These are phyloP conservation scores for Psittacula cyanocephala DNA, from an alignment of 2,113 vertebrate genomes.

Conservation along the genomic window DNA sequence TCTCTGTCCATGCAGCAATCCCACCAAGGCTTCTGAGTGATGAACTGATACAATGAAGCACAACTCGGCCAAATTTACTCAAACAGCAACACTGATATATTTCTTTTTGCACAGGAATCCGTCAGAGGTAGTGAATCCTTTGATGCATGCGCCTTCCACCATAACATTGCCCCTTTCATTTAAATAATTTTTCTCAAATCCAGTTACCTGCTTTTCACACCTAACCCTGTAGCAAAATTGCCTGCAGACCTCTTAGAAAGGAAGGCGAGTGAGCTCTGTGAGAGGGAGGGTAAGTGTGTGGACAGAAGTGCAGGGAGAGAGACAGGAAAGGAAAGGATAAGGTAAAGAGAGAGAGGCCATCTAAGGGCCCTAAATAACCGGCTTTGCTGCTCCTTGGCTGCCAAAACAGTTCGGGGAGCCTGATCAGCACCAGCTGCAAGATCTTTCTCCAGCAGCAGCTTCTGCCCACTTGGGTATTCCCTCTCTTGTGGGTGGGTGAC, in stretches of 20 bases:
- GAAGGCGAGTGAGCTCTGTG: not conserved
- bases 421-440: not conserved
- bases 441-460: not conserved
- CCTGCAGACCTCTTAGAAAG: not conserved
- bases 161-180: not conserved
- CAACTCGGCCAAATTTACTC: not conserved
- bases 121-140: not conserved
- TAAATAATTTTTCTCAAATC: not conserved
- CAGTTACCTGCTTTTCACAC: not conserved
- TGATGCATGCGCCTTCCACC: not conserved
- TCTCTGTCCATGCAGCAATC: not conserved
- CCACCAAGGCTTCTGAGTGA: not conserved
- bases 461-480: not conserved
- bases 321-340: not conserved
- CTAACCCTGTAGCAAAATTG: not conserved
- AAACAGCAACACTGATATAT: not conserved
- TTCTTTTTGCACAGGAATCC: not conserved
- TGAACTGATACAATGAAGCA: not conserved
- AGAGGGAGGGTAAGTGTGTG: accelerated
- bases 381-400: not conserved
- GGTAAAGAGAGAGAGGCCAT: too few species aligned
- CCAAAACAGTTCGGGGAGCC: not conserved
- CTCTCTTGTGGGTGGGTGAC: accelerated
- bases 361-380: not conserved
- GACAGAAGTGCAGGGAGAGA: not conserved